Percentiles rank a stretch among this genome's conserved stretches.
Evolutionary conservation across 2,888 invertebrate species (phyloP).

Genomic region (Xanthia icteritia): DNA sequence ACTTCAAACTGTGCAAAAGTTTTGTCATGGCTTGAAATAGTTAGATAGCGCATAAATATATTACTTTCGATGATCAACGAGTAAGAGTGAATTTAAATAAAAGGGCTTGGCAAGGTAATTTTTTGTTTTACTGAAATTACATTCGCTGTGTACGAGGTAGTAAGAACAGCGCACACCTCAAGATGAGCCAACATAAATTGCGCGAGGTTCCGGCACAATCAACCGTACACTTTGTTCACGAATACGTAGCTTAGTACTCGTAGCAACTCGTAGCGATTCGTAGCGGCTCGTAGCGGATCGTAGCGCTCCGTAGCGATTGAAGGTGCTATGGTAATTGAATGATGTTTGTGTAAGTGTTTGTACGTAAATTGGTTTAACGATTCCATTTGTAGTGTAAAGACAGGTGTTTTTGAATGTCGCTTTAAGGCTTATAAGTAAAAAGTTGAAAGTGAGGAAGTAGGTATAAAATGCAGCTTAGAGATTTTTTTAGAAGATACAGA

Average conservation of each 20-base stretch:
- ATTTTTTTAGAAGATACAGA: not conserved
- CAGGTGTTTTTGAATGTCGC: conserved; percentile 17
- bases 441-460: not conserved
- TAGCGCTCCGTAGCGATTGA: conserved; percentile 35
- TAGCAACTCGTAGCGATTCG: conserved; percentile 33
- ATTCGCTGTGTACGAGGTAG: conserved; percentile 48
- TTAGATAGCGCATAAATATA: too few species aligned
- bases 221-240: conserved; percentile 78
- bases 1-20: not conserved
- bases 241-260: conserved; percentile 3
- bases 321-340: conserved; percentile 55
- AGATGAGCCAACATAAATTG: conserved; percentile 89
- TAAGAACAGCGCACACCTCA: conserved; percentile 73
- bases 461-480: not conserved
- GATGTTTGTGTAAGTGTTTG: conserved; percentile 45
- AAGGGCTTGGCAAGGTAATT: too few species aligned
- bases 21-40: not conserved
- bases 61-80: not conserved
- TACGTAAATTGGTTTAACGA: conserved; percentile 42
- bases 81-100: too few species aligned
- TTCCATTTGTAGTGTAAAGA: conserved; percentile 27
- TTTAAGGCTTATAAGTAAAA: not conserved
- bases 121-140: conserved; percentile 2
- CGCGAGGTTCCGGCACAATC: conserved; percentile 86
- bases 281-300: conserved; percentile 40